Evolutionary conservation across 2,888 invertebrate species (phyloP).

Genomic region (Lasioglossum leucozonium): DNA sequence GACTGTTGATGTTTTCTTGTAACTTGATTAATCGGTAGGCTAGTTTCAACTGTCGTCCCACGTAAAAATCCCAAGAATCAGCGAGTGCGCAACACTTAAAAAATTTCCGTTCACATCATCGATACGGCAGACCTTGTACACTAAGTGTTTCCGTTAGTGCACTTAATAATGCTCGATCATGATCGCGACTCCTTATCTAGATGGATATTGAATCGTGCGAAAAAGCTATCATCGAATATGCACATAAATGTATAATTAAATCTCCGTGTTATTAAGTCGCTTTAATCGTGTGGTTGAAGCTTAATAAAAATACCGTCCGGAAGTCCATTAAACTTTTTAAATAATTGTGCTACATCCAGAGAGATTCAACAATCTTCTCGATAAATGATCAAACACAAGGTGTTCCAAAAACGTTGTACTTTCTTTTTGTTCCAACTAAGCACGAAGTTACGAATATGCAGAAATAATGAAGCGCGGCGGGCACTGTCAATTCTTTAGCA

Average conservation of each 20-base stretch:
- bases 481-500: neutral
- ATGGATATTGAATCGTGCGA: neutral
- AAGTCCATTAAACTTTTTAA: neutral
- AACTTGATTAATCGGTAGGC: too few relatives aligned
- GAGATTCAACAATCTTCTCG: neutral
- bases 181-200: neutral
- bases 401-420: too few relatives aligned
- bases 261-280: neutral
- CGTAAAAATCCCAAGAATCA: slow-evolving; percentile 18
- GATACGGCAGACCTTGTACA: neutral
- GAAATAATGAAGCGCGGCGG: neutral
- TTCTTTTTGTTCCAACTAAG: neutral
- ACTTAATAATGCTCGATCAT: neutral
- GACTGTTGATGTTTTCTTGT: neutral
- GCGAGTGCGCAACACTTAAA: neutral
- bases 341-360: neutral
- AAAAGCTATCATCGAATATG: neutral
- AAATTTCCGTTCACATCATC: neutral
- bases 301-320: neutral
- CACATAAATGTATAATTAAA: neutral
- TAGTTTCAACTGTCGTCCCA: neutral
- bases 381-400: too few relatives aligned
- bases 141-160: neutral
- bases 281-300: neutral
- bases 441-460: neutral